These are phyloP conservation scores for Temnothorax ravouxi DNA, from an alignment of 2,888 invertebrate genomes.

Conservation along the genomic window DNA sequence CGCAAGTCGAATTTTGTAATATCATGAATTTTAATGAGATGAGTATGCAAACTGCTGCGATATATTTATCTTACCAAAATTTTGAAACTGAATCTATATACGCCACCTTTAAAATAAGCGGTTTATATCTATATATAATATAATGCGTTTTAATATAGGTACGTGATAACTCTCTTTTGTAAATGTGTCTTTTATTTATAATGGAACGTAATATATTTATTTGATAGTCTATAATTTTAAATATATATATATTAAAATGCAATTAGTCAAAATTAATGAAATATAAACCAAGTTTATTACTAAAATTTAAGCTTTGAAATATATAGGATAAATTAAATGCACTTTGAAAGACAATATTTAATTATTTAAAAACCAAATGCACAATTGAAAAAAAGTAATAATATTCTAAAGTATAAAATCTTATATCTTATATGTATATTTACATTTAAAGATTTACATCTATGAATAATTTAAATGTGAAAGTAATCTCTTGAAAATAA, in stretches of 20 bases:
- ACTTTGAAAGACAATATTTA: background rate
- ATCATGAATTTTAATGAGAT: constrained; percentile 31
- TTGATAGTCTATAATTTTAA: background rate
- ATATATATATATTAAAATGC: background rate
- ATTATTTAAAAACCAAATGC: background rate
- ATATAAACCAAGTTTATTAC: background rate
- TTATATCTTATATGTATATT: background rate
- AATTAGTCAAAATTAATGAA: background rate
- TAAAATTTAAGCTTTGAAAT: background rate
- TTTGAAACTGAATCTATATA: constrained; percentile 23
- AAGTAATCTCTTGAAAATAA: background rate
- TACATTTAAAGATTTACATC: background rate
- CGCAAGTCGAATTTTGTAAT: constrained; percentile 8
- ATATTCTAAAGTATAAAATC: background rate
- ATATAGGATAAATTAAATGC: background rate
- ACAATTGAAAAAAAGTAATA: background rate
- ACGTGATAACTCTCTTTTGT: background rate
- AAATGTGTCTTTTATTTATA: background rate
- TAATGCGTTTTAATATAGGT: background rate
- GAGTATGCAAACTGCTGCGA: constrained; percentile 23
- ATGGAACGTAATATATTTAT: background rate
- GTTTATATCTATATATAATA: background rate
- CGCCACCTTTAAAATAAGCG: constrained; percentile 22
- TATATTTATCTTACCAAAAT: constrained; percentile 38
- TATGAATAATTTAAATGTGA: background rate